Evolutionary conservation across 2,113 vertebrate genomes (phyloP), one percentile per base, ranked within the genome.

Genomic region (Athene cunicularia): DNA sequence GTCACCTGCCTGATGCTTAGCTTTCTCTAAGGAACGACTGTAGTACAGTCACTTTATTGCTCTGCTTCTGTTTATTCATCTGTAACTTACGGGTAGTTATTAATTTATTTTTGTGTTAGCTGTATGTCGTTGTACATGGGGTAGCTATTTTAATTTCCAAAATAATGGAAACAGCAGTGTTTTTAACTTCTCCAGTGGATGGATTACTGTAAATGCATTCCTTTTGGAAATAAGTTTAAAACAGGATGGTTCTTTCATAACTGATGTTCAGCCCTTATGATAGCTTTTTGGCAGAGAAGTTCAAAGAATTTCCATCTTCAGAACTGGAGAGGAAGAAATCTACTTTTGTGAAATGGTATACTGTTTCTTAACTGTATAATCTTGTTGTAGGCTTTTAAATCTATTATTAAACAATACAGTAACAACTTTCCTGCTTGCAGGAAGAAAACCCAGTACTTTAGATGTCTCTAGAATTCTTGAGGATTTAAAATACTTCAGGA

Each of bases 201-300:
- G 55, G 80, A 86, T 81, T 41, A 37, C 41, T 43, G 27, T 67
- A 63, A 87, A 63, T 59, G 13, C 47, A 28, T 95, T 94, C 73
- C 52, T 93, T 94, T 90, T 68, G 35, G 85, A 96, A 62, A 85
- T 80, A 85, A 72, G 84, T 73, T 93, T 91, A 79, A 56, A 95
- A 82, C 77, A 81, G 86, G 91, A 59, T 82, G 72, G 35, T 87
- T 93, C 68, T 94, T 93, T 95, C 53, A 35, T 93, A 86, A 74
- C 45, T 94, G 33, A 45, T 93, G 76, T 92, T 92, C 53, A 82
- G 56, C 33, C 41, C 56, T 68, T 53, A 6, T 8, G 73, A 86
- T 93, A 81, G 50, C 20, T 76, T 81, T 93, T 87, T 94, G 91
- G 86, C 76, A 95, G 56, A 59, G 73, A 47, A 90, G 60, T 80